These are phyloP conservation scores for Zeugodacus cucurbitae DNA, from an alignment of 1,140 invertebrate genomes.

Conservation along the genomic window DNA sequence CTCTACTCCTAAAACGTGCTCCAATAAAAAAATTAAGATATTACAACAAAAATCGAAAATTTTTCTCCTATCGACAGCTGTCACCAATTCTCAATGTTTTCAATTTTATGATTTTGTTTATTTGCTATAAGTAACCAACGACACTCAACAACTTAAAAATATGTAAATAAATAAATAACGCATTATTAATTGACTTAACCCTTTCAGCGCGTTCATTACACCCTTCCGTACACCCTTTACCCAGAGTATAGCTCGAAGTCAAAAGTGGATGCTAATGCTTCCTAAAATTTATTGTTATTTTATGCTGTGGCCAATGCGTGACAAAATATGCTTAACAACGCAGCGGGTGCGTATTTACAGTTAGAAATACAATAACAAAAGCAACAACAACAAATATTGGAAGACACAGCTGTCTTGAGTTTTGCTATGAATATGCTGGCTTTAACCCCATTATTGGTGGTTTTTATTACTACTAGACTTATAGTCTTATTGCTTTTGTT, in stretches of 20 bases:
- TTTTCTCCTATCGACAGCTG: no score
- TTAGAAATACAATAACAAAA: background rate
- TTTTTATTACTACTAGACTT: no score
- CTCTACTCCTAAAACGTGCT: no score
- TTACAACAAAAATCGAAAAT: no score
- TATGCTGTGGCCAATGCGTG: background rate
- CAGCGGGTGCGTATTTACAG: background rate
- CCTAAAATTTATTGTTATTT: background rate
- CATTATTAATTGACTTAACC: background rate
- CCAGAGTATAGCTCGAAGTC: no score
- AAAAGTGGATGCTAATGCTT: no score
- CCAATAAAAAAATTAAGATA: no score
- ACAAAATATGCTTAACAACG: background rate
- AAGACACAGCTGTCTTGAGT: background rate
- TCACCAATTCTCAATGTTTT: no score
- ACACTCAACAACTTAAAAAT: background rate
- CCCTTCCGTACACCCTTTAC: background rate
- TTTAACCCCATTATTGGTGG: no score
- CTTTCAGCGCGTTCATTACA: background rate
- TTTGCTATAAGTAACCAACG: background rate
- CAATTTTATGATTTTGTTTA: background rate
- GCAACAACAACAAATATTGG: background rate
- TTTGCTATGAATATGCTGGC: background rate
- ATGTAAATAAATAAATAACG: background rate
- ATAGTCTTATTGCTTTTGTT: background rate